These are phyloP conservation scores for Psittacula echo DNA, from an alignment of 2,797 vertebrate genomes.

Conservation along the genomic window DNA sequence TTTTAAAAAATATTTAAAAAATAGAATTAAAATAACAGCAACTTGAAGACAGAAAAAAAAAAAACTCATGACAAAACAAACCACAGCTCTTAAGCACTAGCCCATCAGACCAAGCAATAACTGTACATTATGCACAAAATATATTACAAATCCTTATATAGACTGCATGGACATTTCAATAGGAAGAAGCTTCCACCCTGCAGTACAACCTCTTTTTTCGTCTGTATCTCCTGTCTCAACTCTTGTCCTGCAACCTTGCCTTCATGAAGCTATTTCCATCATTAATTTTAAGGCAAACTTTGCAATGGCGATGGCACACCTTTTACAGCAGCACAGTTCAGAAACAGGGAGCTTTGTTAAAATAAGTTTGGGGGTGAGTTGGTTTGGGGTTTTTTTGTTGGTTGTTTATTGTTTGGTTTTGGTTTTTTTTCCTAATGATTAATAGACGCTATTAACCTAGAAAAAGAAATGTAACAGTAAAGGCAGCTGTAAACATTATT, in stretches of 20 bases:
- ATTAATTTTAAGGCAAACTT: background rate
- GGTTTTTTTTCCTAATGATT: background rate
- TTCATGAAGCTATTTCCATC: background rate
- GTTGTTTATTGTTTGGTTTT: background rate
- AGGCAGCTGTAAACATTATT: background rate
- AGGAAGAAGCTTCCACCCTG: background rate
- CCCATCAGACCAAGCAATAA: constrained; percentile 8
- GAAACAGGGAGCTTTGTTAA: background rate
- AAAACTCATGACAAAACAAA: background rate
- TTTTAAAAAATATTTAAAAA: constrained; percentile 23
- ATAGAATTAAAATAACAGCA: constrained; percentile 29
- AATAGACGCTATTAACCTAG: background rate
- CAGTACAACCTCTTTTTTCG: background rate
- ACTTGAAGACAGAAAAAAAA: background rate
- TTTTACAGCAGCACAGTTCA: background rate
- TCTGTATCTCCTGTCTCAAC: background rate
- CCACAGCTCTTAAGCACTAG: background rate
- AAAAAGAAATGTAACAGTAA: background rate
- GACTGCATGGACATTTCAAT: background rate
- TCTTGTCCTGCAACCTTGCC: background rate
- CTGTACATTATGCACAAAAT: background rate
- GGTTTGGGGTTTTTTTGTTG: background rate
- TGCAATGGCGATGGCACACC: rapidly evolving
- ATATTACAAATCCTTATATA: background rate
- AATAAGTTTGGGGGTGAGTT: background rate